These are phyloP conservation scores for Olivierus martensii DNA, from an alignment of 1,140 invertebrate genomes.

Conservation along the genomic window DNA sequence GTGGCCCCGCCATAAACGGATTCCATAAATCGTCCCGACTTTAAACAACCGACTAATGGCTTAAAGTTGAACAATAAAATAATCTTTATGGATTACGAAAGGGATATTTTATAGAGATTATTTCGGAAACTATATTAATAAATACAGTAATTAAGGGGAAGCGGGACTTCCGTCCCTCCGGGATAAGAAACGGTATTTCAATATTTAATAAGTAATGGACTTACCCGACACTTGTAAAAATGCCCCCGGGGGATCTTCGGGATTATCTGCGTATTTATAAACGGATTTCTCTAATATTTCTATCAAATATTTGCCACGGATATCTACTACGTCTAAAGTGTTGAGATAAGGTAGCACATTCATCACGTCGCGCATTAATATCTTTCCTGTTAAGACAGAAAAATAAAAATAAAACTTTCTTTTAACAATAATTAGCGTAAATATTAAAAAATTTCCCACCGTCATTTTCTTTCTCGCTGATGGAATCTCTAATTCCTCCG, in stretches of 20 bases:
- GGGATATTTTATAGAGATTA: too few relatives aligned
- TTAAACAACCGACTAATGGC: too few relatives aligned
- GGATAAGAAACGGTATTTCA: too few relatives aligned
- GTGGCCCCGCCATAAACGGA: too few relatives aligned
- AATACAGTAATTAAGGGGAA: too few relatives aligned
- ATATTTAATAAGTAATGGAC: too few relatives aligned
- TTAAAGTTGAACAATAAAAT: too few relatives aligned
- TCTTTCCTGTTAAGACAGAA: constrained; percentile 31
- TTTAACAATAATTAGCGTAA: background rate
- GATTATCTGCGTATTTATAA: constrained; percentile 33
- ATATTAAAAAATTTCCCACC: constrained; percentile 27
- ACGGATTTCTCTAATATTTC: constrained; percentile 46
- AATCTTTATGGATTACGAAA: too few relatives aligned
- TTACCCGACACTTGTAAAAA: constrained; percentile 46
- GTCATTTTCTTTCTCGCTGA: constrained; percentile 36
- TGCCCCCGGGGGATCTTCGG: constrained; percentile 37
- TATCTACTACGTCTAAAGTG: constrained; percentile 45
- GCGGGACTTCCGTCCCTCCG: too few relatives aligned
- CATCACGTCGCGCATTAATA: constrained; percentile 49
- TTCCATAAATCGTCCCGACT: too few relatives aligned
- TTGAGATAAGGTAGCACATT: constrained; percentile 55
- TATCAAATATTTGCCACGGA: constrained; percentile 44
- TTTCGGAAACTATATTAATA: too few relatives aligned
- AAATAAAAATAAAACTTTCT: background rate
- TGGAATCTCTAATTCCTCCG: constrained; percentile 51